A percentile compares a stretch with the other conserved stretches of the same genome.
Conservation (phyloP, 2,113 vertebrate species). For the Erythrolamprus reginae region DNA sequence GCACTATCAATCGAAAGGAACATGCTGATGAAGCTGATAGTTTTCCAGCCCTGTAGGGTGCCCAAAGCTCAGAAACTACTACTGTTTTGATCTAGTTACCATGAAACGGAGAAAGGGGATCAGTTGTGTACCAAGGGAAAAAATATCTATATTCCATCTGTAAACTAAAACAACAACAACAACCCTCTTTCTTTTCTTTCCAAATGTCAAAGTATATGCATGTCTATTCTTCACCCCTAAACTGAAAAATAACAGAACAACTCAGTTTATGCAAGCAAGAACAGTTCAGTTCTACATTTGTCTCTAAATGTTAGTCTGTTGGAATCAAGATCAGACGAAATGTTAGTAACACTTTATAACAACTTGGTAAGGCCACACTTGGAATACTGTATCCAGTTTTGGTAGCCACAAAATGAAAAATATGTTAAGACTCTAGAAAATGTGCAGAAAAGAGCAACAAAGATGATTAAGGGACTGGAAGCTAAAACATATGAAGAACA, state of each 20-base stretch:
- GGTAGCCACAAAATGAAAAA: not conserved
- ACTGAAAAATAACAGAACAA: not conserved
- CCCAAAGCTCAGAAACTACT: slow-evolving; percentile 19
- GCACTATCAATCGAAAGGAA: slow-evolving; percentile 23
- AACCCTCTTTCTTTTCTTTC: not conserved
- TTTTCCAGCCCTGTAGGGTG: not conserved
- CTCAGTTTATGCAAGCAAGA: not conserved
- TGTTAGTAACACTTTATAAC: not conserved
- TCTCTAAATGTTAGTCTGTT: not conserved
- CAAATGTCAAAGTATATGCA: not conserved
- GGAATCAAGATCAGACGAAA: not conserved
- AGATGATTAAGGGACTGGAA: not conserved
- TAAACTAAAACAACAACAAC: not conserved
- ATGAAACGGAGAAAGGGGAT: not conserved
- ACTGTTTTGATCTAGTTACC: slow-evolving; percentile 32
- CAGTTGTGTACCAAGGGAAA: slow-evolving; percentile 11
- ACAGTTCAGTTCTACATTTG: not conserved
- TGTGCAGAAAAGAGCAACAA: not conserved
- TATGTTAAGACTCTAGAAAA: not conserved
- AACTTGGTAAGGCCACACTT: not conserved
- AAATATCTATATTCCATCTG: not conserved
- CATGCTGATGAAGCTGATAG: slow-evolving; percentile 4
- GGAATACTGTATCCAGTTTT: not conserved
- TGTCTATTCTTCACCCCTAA: not conserved
- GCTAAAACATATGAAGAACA: not conserved